Evolutionary conservation across 2,888 invertebrate genomes (phyloP).

Genomic region (Oscheius myriophilus): DNA sequence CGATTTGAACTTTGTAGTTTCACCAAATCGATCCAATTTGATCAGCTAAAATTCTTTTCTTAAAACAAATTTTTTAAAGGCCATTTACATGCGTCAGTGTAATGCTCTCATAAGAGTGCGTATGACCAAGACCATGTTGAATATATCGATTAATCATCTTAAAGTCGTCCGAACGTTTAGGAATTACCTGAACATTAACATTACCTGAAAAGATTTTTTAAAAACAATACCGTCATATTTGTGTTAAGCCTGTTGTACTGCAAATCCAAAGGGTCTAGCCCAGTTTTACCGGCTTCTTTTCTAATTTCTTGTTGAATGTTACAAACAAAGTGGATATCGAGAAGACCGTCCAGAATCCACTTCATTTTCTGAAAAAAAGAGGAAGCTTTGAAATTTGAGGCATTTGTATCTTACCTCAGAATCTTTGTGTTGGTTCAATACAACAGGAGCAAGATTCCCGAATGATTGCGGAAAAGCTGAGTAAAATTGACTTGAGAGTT

Average conservation of each 20-base stretch:
- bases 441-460: conserved; percentile 83
- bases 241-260: conserved; percentile 89
- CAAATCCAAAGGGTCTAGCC: conserved; percentile 79
- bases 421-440: conserved; percentile 78
- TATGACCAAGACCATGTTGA: conserved; percentile 89
- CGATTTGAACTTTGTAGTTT: conserved; percentile 79
- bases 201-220: no score
- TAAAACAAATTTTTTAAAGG: conserved; percentile 3
- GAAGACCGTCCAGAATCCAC: conserved; percentile 88
- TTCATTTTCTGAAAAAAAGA: conserved; percentile 75
- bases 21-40: conserved; percentile 72
- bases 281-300: background rate
- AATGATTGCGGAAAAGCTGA: conserved; percentile 94
- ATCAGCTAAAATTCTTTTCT: conserved; percentile 70
- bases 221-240: conserved; percentile 75
- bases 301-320: conserved; percentile 77
- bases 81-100: conserved; percentile 77
- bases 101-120: conserved; percentile 82
- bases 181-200: background rate
- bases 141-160: conserved; percentile 81
- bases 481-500: conserved; percentile 78
- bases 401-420: no score
- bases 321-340: conserved; percentile 95
- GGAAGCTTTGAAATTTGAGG: no score
- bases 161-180: conserved; percentile 78